Percentiles rank a stretch among this genome's conserved stretches.
phyloP scores from a whole-genome alignment of 2,113 vertebrate species.

The Petrocephalus zakoni region DNA sequence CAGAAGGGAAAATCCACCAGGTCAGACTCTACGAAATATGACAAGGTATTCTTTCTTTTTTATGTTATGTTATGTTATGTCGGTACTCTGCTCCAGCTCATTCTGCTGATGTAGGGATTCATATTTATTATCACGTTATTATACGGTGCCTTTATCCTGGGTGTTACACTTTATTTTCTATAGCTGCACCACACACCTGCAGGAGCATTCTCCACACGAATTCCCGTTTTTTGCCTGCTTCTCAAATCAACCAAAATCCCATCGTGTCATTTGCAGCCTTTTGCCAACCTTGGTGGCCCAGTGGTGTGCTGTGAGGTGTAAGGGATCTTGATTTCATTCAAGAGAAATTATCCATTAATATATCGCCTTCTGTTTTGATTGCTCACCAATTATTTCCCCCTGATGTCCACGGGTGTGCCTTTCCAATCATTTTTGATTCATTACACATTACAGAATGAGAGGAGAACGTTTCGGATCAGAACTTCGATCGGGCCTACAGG shows the following conservation, averaged over 20 bases:
- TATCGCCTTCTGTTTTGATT: slow-evolving; percentile 6
- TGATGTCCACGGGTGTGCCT: background rate
- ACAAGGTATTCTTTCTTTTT: background rate
- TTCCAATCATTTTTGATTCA: slow-evolving; percentile 19
- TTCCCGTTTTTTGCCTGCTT: background rate
- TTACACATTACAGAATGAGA: slow-evolving; percentile 11
- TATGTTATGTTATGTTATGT: background rate
- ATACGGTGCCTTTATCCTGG: background rate
- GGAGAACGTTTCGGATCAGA: slow-evolving; percentile 17
- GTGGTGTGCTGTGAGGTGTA: background rate
- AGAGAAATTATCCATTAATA: slow-evolving; percentile 12
- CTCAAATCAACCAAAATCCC: background rate
- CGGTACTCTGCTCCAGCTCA: background rate
- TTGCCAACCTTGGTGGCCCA: no score
- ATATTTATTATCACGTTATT: background rate
- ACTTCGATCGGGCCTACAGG: slow-evolving; percentile 19
- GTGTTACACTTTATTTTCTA: background rate
- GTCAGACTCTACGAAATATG: background rate
- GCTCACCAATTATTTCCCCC: slow-evolving; percentile 18
- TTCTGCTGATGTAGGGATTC: background rate
- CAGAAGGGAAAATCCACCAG: background rate
- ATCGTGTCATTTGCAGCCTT: background rate
- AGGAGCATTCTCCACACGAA: background rate
- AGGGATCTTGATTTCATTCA: background rate
- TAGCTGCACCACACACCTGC: background rate